Percentiles rank a stretch among this genome's conserved stretches.
These are phyloP conservation scores for Cyanoderma ruficeps DNA, from an alignment of 2,113 vertebrate species.

Conservation along the genomic window DNA sequence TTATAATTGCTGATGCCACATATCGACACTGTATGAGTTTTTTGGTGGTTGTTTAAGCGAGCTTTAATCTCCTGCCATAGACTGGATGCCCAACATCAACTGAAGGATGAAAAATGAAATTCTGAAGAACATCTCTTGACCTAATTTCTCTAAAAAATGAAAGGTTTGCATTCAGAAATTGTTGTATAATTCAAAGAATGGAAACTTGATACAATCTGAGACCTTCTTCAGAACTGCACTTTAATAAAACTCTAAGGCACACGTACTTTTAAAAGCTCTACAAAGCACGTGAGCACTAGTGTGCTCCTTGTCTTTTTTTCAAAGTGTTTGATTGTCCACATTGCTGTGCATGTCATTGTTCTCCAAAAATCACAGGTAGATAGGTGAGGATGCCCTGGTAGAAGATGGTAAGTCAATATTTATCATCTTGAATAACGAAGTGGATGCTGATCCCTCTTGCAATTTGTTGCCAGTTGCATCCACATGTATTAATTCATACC, in stretches of 20 bases:
- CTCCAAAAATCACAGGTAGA: neutral
- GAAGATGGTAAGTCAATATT: neutral
- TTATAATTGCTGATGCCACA: neutral
- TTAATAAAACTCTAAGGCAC: neutral
- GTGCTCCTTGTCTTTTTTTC: neutral
- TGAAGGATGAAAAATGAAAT: neutral
- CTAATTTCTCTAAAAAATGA: neutral
- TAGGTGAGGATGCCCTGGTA: neutral
- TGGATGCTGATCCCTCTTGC: neutral
- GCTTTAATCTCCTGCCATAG: neutral
- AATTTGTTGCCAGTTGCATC: neutral
- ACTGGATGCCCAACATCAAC: neutral
- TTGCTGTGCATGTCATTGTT: neutral
- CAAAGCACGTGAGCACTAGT: rapidly evolving
- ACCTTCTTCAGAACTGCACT: neutral
- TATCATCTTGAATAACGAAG: neutral
- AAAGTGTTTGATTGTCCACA: neutral
- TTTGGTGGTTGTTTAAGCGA: neutral
- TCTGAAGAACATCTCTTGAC: neutral
- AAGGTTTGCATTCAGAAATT: neutral
- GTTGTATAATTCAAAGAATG: neutral
- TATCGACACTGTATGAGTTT: neutral
- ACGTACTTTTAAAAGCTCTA: neutral
- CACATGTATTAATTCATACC: neutral
- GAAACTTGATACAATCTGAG: neutral